phyloP scores from a whole-genome alignment of 23 tunicate species.

The Phallusia fumigata region DNA sequence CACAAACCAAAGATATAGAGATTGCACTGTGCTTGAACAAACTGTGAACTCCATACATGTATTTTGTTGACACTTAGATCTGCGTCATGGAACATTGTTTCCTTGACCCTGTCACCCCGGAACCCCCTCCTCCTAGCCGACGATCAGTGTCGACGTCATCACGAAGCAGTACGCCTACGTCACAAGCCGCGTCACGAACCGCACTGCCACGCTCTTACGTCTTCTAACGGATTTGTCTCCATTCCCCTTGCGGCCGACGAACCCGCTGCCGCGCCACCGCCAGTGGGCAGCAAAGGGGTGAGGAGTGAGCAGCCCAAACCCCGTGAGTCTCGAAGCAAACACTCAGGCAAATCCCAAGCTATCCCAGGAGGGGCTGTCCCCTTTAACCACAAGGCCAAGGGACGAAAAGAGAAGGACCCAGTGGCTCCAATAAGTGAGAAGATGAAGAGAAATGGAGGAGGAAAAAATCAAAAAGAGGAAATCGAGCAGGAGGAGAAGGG shows the following conservation, averaged over 20 bases:
- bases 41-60: too few species aligned
- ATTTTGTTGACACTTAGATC: too few species aligned
- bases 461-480: not conserved
- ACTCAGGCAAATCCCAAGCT: not conserved
- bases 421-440: constrained; percentile 7
- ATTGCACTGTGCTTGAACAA: too few species aligned
- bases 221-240: not conserved
- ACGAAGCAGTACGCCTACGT: constrained; percentile 19
- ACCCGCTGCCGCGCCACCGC: not conserved
- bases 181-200: constrained; percentile 12
- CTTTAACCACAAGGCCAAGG: not conserved
- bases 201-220: not conserved
- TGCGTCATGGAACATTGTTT: constrained; percentile 46
- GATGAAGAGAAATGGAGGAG: constrained; percentile 30
- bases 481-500: not conserved
- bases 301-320: constrained; percentile 38
- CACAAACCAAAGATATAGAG: too few species aligned
- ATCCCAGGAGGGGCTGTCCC: constrained; percentile 16
- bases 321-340: not conserved
- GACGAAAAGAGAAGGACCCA: too few species aligned
- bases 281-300: constrained; percentile 16
- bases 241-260: not conserved
- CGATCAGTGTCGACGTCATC: constrained; percentile 30
- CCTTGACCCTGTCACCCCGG: constrained; percentile 35
- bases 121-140: constrained; percentile 43